Evolutionary conservation across 2,113 vertebrate species (phyloP), one percentile per base, ranked within the genome.

Genomic region (Calyptommatus sinebrachiatus): DNA sequence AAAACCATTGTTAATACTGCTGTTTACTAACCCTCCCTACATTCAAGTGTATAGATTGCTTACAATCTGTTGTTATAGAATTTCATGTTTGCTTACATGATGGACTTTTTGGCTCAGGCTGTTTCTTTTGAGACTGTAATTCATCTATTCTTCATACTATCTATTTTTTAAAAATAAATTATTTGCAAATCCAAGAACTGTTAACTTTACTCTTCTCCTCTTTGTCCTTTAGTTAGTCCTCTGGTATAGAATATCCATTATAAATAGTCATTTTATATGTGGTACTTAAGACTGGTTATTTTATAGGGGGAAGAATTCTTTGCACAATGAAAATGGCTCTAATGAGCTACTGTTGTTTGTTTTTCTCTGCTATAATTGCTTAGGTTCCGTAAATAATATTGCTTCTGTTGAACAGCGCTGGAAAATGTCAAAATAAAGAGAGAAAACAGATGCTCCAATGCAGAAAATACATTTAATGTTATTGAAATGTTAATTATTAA

Each of bases 311-410:
- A 85, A 45, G 7, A 80, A 87, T 84, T 92, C 90, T 92, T 91
- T 95, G 91, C 90, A 95, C 94, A 95, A 86, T 94, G 95, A 94
- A 95, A 94, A 92, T 94, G 93, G 92, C 94, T 93, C 93, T 97
- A 97, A 97, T 97, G 97, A 98, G 96, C 96, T 98, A 97, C 97
- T 97, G 95, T 97, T 97, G 96, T 98, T 97, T 96, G 97, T 97
- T 98, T 96, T 97, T 96, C 96, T 97, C 90, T 96, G 95, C 94
- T 97, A 96, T 97, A 97, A 98, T 97, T 97, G 96, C 96, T 97
- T 97, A 95, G 95, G 93, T 94, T 97, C 95, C 96, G 96, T 97
- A 96, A 98, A 97, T 97, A 97, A 96, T 97, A 94, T 95, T 94
- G 95, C 95, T 95, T 95, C 94, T 99, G 97, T 97, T 97, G 95